Evolutionary conservation across 2,888 invertebrate species (phyloP), one percentile per base, ranked within the genome.

Genomic region (Chrysina gloriosa): DNA sequence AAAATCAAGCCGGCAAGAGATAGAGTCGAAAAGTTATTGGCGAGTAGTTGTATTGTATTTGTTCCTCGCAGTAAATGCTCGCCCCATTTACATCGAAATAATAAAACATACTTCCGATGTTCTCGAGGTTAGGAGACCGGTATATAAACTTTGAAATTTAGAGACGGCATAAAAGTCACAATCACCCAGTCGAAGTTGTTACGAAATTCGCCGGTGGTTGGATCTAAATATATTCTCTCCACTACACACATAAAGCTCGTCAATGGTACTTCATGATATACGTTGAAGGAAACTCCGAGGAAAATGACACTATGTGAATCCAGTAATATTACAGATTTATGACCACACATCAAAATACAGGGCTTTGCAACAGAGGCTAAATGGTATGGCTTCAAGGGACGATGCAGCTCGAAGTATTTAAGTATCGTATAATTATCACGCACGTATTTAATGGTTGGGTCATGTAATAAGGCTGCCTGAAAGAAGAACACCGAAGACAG

Each of bases 101-200:
- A 39, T 58, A 39, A 58, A 58, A 58, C 42, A 58, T 50, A 50
- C 29, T 7, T 29, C 50, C 27, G 50, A 50, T 58, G 58, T 39
- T 58, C 42, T 39, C 25, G 58, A 58, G 58, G 58, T 25, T 58
- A 39, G 39, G n/a, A 58, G 39, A 36, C 25, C 25, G 11, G 14
- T 36, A 27, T 42, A 58, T 58, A 58, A 39, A 58, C 42, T 58
- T 58, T 36, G 39, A 39, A 58, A 58, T 58, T 58, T 58, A 42
- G 39, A 39, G 39, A n/a, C 39, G 39, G 14, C 58, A 42, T 58
- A 58, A 58, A 39, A 42, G 58, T 58, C 58, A 39, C 39, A 25
- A 58, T 39, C 58, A 58, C 39, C 21, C 25, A 58, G 25, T 11
- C 39, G 14, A 39, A 25, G 58, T 42, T 39, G 39, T 36, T 25